Base-by-base conservation (phyloP, 2,113 vertebrate genomes). In the Rhabdornis inornatus region DNA sequence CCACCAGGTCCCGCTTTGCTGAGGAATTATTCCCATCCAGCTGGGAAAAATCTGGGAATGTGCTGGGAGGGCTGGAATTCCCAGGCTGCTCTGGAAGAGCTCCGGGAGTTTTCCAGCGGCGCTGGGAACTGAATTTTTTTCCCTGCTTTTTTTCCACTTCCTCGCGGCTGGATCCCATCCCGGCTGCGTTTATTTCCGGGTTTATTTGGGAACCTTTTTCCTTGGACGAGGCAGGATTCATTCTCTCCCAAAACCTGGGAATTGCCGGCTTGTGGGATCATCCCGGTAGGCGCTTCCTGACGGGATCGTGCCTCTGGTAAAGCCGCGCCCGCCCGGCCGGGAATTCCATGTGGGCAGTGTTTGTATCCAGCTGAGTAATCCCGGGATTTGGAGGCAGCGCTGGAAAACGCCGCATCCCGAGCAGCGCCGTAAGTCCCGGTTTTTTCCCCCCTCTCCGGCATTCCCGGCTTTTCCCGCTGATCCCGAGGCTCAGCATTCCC, bases 101-200 rank as follows among this genome's bases (percentile, higher is more conserved):
- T 13, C 5, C 25, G 9, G 42, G 71, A 25, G 4, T 42, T 65
- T 50, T 65, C 66, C 50, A 2, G 45, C 10, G 60, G 59, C 4
- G 10, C 42, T 0, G 56, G 13, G 75, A 89, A 53, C 49, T 70
- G 5, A 15, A 55, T 13, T 40, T 45, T 82, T 87, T 82, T 83
- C 39, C 88, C 94, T 85, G 83, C 82, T 53, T 65, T 81, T 60
- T 24, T 59, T 49, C 72, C 85, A 31, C 65, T 92, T 87, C 93
- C 95, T 84, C 11, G 39, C 70, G 2, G 11, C 39, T 14, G 81
- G 24, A 33, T 39, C 47, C 65, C 2, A 39, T 47, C 55, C 64
- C 57, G 28, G 17, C 64, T 22, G 70, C 56, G 3, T 60, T 91
- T 11, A 37, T 94, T 94, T 93, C 96, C 92, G 92, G 61, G 60